Conservation (phyloP, 2,888 invertebrate species). For the Argyra leucocephala region DNA sequence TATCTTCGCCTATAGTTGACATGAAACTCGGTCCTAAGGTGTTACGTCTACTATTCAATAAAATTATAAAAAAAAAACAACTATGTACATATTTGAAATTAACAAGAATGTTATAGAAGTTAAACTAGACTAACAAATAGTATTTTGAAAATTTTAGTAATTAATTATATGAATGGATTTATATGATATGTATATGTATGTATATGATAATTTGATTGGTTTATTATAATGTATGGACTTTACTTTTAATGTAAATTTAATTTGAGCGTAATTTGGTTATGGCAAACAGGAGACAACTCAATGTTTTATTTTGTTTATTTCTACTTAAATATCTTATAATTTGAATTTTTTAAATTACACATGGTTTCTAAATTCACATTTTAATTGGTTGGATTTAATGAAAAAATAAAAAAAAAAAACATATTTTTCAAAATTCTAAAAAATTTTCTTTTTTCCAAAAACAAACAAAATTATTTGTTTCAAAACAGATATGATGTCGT, state of each 20-base stretch:
- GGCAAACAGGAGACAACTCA: conserved; percentile 4
- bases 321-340: neutral
- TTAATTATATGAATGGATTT: conserved; percentile 12
- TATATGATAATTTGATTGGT: neutral
- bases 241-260: no score
- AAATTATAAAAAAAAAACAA: no score
- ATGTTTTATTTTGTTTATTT: neutral
- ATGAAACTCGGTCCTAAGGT: no score
- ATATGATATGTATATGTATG: neutral
- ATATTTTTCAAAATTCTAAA: conserved; percentile 21
- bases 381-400: conserved; percentile 20
- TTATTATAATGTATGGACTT: no score
- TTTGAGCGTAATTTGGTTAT: neutral
- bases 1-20: no score
- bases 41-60: no score
- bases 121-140: conserved; percentile 1
- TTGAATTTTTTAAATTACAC: conserved; percentile 11
- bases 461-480: conserved; percentile 19
- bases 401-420: conserved; percentile 16
- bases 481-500: conserved; percentile 52
- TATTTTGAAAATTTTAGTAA: conserved; percentile 10
- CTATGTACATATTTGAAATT: no score
- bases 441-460: conserved; percentile 24
- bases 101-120: no score
- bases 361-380: conserved; percentile 13